phyloP scores from a whole-genome alignment of 2,113 vertebrate species.

The Pycnonotus jocosus region DNA sequence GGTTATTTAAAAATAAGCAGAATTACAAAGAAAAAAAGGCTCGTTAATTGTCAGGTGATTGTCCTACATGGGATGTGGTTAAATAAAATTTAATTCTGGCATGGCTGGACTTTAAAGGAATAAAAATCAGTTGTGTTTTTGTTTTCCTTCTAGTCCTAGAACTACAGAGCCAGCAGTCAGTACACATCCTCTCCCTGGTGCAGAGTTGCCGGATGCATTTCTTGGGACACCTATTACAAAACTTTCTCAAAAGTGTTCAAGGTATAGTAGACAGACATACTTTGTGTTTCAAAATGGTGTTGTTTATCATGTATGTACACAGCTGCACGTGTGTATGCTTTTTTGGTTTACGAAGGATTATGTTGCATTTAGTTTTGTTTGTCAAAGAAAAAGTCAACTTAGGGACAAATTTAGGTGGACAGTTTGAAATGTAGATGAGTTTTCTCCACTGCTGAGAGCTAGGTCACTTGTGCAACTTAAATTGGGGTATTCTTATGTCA shows the following conservation, averaged over 20 bases:
- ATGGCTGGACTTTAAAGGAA: not conserved
- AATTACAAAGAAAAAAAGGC: not conserved
- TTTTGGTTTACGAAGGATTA: not conserved
- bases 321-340: rapidly evolving
- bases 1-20: not conserved
- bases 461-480: not conserved
- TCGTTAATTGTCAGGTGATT: not conserved
- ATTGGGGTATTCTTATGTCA: not conserved
- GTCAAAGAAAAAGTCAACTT: not conserved
- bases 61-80: not conserved
- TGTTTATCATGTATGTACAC: not conserved
- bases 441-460: not conserved
- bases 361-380: not conserved
- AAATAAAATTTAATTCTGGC: not conserved
- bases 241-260: slow-evolving; percentile 78
- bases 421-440: not conserved
- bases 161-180: slow-evolving; percentile 40
- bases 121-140: not conserved
- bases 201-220: slow-evolving; percentile 77
- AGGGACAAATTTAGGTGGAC: not conserved
- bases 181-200: not conserved
- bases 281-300: not conserved
- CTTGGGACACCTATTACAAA: slow-evolving; percentile 84
- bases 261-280: slow-evolving; percentile 69
- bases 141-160: slow-evolving; percentile 63